Evolutionary conservation across 2,113 vertebrate species (phyloP), one percentile per base, ranked within the genome.

Genomic region (Arvicanthis niloticus): DNA sequence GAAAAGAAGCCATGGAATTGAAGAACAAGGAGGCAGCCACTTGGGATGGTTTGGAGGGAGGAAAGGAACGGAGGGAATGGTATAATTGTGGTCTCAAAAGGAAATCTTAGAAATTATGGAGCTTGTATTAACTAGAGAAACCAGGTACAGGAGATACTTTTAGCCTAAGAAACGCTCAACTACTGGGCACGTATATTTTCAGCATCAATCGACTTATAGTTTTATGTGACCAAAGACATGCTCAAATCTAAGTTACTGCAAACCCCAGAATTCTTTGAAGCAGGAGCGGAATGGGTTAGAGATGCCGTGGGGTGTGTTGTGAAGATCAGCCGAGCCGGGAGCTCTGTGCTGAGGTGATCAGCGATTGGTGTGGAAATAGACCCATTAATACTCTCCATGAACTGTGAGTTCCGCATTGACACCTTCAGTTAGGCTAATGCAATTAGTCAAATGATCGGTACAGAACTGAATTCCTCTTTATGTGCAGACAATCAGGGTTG

Each of bases 51-150:
- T 62, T 85, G 58, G 81, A 42, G 58, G n/a, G 15, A 45, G 26
- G 58, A 45, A 85, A 65, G 15, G 4, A 45, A 65, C 65, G 5
- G 7, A 4, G 12, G 80, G 9, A 31, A 45, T 65, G 26, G 7
- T 45, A 29, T 85, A 19, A 62, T 31, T 85, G 16, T 45, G 26
- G 16, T 45, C 58, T 65, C 16, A 62, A 85, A 60, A 40, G 21
- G 45, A 65, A 31, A 31, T 42, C 31, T 45, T 5, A 16, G 42
- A 60, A 60, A 84, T 15, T 60, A 65, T 10, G 87, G 7, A 77
- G 19, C 93, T 93, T 95, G 31, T 24, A 37, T 81, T 88, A 88
- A 40, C 17, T 86, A 77, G 22, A 72, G 40, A 96, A 73, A 86
- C 75, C 48, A 84, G 21, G 16, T 92, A 51, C 53, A 34, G 91